Conservation (phyloP, 2,113 vertebrate species). For the Megaptera novaeangliae region DNA sequence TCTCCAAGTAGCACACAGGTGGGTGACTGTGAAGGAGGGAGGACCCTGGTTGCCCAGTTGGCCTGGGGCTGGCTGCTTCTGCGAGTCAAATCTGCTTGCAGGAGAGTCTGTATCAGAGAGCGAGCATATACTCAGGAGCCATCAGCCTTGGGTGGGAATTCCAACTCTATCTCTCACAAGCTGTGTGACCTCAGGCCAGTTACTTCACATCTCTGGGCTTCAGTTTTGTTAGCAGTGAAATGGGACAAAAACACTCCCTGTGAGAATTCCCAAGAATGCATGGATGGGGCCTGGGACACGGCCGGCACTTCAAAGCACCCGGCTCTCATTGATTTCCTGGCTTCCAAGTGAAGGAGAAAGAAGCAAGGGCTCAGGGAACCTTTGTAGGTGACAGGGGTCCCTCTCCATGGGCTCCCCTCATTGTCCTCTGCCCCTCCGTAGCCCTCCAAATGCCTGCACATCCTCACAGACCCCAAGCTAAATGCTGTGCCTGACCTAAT, state of each 20-base stretch:
- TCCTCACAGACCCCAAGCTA: neutral
- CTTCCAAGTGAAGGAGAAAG: neutral
- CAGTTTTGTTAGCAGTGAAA: neutral
- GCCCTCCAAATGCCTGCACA: neutral
- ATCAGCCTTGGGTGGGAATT: neutral
- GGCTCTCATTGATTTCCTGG: neutral
- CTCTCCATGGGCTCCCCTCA: neutral
- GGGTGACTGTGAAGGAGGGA: neutral
- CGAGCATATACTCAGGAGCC: neutral
- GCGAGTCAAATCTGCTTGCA: neutral
- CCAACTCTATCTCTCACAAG: neutral
- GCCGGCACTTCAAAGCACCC: neutral
- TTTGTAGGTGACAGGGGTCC: neutral
- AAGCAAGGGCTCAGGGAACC: neutral
- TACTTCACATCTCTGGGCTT: neutral
- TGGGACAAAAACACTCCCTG: neutral
- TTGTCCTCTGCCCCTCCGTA: neutral
- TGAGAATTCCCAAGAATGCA: neutral
- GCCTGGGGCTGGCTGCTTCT: neutral
- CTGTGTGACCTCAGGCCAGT: neutral
- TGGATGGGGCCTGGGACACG: rapidly evolving
- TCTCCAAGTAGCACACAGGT: neutral
- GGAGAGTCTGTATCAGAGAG: rapidly evolving
- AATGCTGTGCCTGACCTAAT: neutral
- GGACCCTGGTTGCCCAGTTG: neutral